Percentiles rank a stretch among this genome's conserved stretches.
Evolutionary conservation across 2,888 invertebrate genomes (phyloP).

Genomic region (Drosophila paramelanica): DNA sequence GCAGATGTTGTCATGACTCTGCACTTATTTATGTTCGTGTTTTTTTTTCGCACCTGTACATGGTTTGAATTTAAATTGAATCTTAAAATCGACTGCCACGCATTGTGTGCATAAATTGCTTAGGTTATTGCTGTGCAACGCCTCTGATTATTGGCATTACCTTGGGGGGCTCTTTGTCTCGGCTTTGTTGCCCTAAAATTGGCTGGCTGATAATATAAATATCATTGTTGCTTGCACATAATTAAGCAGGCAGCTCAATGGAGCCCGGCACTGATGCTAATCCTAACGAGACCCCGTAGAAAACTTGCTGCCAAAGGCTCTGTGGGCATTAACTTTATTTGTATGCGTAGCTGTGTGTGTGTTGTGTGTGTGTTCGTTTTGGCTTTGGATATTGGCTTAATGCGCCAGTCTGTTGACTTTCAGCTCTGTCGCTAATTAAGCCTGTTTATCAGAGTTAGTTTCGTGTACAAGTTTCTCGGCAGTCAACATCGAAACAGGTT

Average conservation of each 20-base stretch:
- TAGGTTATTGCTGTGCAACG: conserved; percentile 10
- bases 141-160: conserved; percentile 6
- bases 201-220: conserved; percentile 73
- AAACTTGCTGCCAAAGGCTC: conserved; percentile 47
- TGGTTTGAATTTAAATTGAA: conserved; percentile 37
- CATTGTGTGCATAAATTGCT: conserved; percentile 18
- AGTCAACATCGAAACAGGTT: conserved; percentile 38
- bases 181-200: conserved; percentile 32
- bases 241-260: conserved; percentile 66
- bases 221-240: conserved; percentile 81
- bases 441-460: conserved; percentile 76
- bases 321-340: conserved; percentile 58
- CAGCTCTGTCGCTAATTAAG: conserved; percentile 79
- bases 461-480: conserved; percentile 59
- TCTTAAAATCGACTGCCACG: conserved; percentile 1
- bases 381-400: conserved; percentile 59
- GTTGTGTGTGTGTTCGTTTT: conserved; percentile 19
- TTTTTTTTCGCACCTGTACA: conserved; percentile 9
- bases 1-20: conserved; percentile 43
- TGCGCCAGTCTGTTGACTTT: conserved; percentile 75
- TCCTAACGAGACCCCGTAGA: conserved; percentile 62
- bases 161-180: conserved; percentile 41
- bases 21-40: conserved; percentile 17
- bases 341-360: conserved; percentile 28
- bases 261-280: conserved; percentile 33